A percentile compares a stretch with the other conserved stretches of the same genome.
Conservation (phyloP, 2,113 vertebrate genomes). For the Gobio gobio region DNA sequence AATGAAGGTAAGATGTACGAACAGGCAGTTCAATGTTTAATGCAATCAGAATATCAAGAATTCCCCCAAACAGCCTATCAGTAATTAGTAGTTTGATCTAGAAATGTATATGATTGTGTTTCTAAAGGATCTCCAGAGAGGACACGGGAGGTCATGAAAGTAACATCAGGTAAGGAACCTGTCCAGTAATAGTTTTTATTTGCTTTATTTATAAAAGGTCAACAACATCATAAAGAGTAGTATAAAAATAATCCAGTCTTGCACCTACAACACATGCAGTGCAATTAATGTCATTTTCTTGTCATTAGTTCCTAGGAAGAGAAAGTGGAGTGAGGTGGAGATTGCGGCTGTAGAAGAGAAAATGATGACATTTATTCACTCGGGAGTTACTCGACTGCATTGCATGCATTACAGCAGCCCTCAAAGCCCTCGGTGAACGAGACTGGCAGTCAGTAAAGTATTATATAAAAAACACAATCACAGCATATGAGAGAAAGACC, state of each 20-base stretch:
- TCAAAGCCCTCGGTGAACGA: no score
- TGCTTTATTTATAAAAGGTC: background rate
- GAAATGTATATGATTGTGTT: no score
- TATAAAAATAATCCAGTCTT: slow-evolving; percentile 5
- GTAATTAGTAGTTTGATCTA: background rate
- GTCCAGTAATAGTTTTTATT: slow-evolving; percentile 4
- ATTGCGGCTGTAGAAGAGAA: background rate
- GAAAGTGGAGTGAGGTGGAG: background rate
- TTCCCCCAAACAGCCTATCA: background rate
- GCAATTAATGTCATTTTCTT: background rate
- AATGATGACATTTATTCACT: background rate
- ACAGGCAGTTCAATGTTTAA: background rate
- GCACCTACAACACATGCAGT: background rate
- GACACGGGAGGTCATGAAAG: background rate
- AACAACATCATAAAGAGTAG: background rate
- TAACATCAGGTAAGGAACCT: background rate
- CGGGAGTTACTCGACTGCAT: no score
- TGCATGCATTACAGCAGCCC: no score
- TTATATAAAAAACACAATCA: no score
- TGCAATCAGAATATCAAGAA: background rate
- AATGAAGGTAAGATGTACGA: background rate
- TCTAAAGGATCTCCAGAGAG: background rate
- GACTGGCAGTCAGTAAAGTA: no score
- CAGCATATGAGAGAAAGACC: background rate
- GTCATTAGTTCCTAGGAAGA: background rate